phyloP scores from a whole-genome alignment of 2,797 vertebrate species.

The Scarus forsteni region DNA sequence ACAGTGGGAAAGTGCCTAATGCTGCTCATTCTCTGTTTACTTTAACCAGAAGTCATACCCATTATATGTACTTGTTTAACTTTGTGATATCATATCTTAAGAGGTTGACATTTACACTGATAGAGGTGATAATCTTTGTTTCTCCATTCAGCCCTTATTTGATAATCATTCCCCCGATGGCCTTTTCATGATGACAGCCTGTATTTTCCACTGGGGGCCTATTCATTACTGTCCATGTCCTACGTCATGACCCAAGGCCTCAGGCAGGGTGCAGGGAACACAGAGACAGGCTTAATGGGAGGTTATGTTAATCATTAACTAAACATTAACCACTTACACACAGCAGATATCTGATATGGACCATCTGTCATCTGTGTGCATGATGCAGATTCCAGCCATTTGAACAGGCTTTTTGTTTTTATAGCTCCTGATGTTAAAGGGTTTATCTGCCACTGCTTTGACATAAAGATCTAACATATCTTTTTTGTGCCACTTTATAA shows the following conservation, averaged over 20 bases:
- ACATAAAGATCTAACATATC: neutral
- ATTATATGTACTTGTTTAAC: neutral
- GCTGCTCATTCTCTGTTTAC: neutral
- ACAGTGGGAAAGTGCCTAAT: neutral
- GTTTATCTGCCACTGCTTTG: neutral
- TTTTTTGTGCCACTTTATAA: neutral
- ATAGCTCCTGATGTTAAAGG: conserved; percentile 5
- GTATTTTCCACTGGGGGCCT: conserved; percentile 62
- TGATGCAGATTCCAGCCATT: conserved; percentile 39
- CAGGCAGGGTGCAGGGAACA: conserved; percentile 45
- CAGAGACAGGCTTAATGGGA: conserved; percentile 72
- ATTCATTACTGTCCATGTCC: conserved; percentile 65
- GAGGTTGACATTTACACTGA: conserved; percentile 56
- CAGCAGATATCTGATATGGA: conserved; percentile 64
- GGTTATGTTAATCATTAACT: conserved; percentile 77
- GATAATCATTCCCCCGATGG: conserved; percentile 57
- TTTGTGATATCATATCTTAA: neutral
- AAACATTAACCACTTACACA: conserved; percentile 71
- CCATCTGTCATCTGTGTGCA: conserved; percentile 73
- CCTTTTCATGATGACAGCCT: conserved; percentile 57
- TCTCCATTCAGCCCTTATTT: conserved; percentile 21
- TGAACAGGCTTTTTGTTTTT: neutral
- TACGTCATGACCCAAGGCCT: conserved; percentile 61
- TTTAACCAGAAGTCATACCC: neutral
- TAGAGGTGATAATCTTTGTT: conserved; percentile 23